Evolutionary conservation across 2,888 invertebrate species (phyloP), one percentile per base, ranked within the genome.

Genomic region (Trissonchulus latispiculum): DNA sequence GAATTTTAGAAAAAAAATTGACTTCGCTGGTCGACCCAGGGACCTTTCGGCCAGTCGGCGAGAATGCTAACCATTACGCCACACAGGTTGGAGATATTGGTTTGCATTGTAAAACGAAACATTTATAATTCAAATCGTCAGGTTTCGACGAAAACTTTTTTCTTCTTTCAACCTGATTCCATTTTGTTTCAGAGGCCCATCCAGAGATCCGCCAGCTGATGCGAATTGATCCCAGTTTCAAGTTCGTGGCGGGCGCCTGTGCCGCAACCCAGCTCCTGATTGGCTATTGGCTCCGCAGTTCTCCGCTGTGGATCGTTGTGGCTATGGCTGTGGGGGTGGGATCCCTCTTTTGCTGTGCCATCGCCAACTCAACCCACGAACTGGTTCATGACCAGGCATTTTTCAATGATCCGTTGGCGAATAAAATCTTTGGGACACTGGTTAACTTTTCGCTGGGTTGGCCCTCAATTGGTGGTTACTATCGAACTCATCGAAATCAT

Each of bases 231-330:
- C 72, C 72, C 35, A 59, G 61, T 36, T 72, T 72, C 68, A 72
- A 72, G 37, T 72, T 71, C 37, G 72, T 72, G 3, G 72, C 72
- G 2, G 29, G 36, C 36, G 72, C 66, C 36, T 67, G 67, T 71
- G 33, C 72, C n/a, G 2, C 70, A 2, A 71, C 70, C 23, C 72
- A 72, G 32, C 15, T 72, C 2, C 28, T 72, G 8, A 32, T 72
- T 1, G 72, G 67, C 2, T 72, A 71, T 35, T 29, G 33, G 1
- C 31, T 72, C 2, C 33, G 70, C 3, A 29, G 35, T 2, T 28
- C 28, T 33, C 37, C 33, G n/a, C 28, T 72, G 33, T n/a, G 23
- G 36, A 36, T 3, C 2, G 72, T 72, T 2, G 2, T 70, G 37
- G 2, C 29, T 2, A 59, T 35, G 69, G 36, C 69, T 2, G 2